Base-by-base conservation (phyloP, 2,888 invertebrate genomes). In the Leucozona laternaria region DNA sequence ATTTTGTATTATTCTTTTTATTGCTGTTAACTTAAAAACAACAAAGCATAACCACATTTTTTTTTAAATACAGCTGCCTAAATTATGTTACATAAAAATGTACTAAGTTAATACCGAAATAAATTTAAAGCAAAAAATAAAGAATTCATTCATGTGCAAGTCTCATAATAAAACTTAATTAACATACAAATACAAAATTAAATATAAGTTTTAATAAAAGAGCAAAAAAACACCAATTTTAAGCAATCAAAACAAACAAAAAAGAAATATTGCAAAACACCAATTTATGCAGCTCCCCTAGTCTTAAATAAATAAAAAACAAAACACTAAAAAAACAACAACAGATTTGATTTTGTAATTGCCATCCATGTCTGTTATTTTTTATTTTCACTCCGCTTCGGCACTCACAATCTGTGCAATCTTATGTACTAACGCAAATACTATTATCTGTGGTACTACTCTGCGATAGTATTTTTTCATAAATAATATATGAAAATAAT, bases 221-320 rank as follows among this genome's bases (percentile, higher is more conserved):
- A 37, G 55, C 40, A 62, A 62, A 62, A 62, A 34, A 22, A 68
- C 20, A 73, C 58, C 62, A 73, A 60, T 50, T 50, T 60, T 43
- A n/a, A 25, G 40, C 62, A 15, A 73, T 28, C 13, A 1, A 50
- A 45, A 73, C 48, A 31, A 31, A 1, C 31, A 43, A 70, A 13
- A n/a, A n/a, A n/a, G n/a, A n/a, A n/a, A 5, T 40, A 72, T 28
- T 40, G 28, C 25, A 13, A 60, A 80, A 60, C 73, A 53, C 60
- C 50, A 75, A 58, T 28, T 28, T 62, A 64, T n/a, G 40, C 64
- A 60, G 79, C 60, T 70, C 53, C 28, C 45, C 70, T 76, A 80
- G 75, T 68, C 62, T 76, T 43, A 40, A 58, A 20, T 37, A 43
- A 66, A 68, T 31, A 25, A 79, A 50, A 66, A 1, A 64, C 13